Conservation (phyloP, 2,888 invertebrate species). For the Artemia sinica region DNA sequence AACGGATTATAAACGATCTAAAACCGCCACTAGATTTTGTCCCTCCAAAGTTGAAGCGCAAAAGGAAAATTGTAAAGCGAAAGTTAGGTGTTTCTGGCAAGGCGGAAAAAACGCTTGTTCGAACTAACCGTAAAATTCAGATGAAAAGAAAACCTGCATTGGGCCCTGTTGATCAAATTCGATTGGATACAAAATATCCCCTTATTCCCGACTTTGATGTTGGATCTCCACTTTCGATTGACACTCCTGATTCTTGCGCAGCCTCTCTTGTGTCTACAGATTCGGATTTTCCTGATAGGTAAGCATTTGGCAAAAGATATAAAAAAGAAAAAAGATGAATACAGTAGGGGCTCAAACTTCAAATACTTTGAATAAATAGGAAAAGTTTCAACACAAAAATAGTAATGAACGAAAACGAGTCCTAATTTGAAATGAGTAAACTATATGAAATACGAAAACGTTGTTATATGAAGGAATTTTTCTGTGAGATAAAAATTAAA, state of each 20-base stretch:
- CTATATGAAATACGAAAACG: no score
- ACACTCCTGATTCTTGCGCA: neutral
- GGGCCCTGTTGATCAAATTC: neutral
- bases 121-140: neutral
- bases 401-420: no score
- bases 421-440: no score
- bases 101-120: neutral
- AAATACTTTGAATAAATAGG: neutral
- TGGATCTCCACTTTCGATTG: constrained; percentile 2
- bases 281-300: constrained; percentile 19
- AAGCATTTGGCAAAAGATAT: neutral
- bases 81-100: neutral
- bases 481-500: no score
- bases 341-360: neutral
- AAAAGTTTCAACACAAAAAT: neutral
- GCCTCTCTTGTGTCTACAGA: constrained; percentile 15
- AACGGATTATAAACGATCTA: neutral
- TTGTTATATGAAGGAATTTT: no score
- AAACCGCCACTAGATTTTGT: constrained; percentile 3
- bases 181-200: neutral
- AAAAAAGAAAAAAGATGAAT: neutral
- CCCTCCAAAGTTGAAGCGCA: neutral
- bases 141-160: neutral
- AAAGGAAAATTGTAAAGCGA: constrained; percentile 1
- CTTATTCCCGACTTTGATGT: neutral